Evolutionary conservation across 2,888 invertebrate species (phyloP), one percentile per base, ranked within the genome.

Genomic region (Spodoptera littoralis): DNA sequence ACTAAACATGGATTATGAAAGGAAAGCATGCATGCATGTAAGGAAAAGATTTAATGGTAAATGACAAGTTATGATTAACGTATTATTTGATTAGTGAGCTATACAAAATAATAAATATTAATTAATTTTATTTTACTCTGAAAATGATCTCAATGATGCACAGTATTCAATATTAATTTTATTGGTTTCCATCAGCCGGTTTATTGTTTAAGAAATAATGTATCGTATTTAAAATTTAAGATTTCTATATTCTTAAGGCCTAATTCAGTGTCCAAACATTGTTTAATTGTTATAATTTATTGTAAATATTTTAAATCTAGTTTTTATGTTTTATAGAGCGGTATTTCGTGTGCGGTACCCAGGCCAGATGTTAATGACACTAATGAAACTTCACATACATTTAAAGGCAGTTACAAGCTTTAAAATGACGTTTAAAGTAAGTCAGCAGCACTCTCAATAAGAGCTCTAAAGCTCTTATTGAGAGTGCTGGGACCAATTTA

Each of bases 101-200:
- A 13, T 13, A 13, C 36, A 36, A 6, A 50, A 24, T 57, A 18
- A 49, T 11, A 6, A 50, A 24, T 57, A 18, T 53, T 11, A 53
- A 67, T 60, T 59, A 73, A 43, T 64, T 72, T 18, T 77, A 66
- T 53, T 68, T 75, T 77, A 75, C 76, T 79, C 75, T 79, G 82
- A 77, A 83, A 85, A 85, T 91, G 92, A 92, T 91, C 92, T 92
- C 92, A 90, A 79, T 81, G 84, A 85, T 91, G 89, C 89, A 84
- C 88, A 90, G 90, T 91, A 90, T 90, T 91, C 77, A 82, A 77
- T 82, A 36, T 36, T 36, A 88, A 88, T 82, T 49, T 77, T 70
- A 62, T 72, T 78, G 54, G 49, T 68, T 71, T 65, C 45, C 56
- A 75, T 74, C 69, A 65, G 57, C 51, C 47, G 56, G 52, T 46